Evolutionary conservation across 2,888 invertebrate species (phyloP), one percentile per base, ranked within the genome.

Genomic region (Belgica antarctica): DNA sequence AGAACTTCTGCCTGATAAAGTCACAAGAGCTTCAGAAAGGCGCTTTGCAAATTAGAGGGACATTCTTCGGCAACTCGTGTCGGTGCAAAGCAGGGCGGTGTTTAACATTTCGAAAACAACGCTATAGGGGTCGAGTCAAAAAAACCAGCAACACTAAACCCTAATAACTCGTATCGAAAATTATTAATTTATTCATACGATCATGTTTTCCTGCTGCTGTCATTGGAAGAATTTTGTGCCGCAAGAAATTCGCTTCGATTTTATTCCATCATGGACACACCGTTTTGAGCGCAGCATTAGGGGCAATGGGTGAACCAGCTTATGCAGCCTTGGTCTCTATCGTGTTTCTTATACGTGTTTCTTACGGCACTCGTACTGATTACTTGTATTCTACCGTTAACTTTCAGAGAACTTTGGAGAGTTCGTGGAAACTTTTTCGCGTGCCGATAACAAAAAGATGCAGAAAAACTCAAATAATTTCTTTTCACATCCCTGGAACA

Each of bases 291-390:
- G 5, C 19, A 52, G 4, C 15, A n/a, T 46, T 7, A 10, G n/a
- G 46, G 22, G n/a, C 22, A 52, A 52, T 22, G 22, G 52, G 17
- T 22, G 52, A n/a, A 25, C 25, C n/a, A 27, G 12, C 27, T 52
- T 59, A 59, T 27, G 59, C 15, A 8, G 59, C n/a, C 59, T 57
- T 68, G 47, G 25, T 68, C 25, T 10, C 17, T 34, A 68, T 28
- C 52, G 66, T 66, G 66, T 47, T 46, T 66, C 66, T 66, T 66
- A 66, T 47, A 66, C 68, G 68, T 68, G 68, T 68, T 68, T 41
- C 68, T 52, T 25, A 59, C 25, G 59, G n/a, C 59, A 59, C 12
- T 5, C 2, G 25, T 59, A 27, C 27, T 59, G 27, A 22, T 24
- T 59, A n/a, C 12, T 15, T 27, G 19, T n/a, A 19, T 59, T 59